Percentiles rank a stretch among this genome's conserved stretches.
Evolutionary conservation across 2,797 vertebrate genomes (phyloP).

Genomic region (Tadarida brasiliensis): DNA sequence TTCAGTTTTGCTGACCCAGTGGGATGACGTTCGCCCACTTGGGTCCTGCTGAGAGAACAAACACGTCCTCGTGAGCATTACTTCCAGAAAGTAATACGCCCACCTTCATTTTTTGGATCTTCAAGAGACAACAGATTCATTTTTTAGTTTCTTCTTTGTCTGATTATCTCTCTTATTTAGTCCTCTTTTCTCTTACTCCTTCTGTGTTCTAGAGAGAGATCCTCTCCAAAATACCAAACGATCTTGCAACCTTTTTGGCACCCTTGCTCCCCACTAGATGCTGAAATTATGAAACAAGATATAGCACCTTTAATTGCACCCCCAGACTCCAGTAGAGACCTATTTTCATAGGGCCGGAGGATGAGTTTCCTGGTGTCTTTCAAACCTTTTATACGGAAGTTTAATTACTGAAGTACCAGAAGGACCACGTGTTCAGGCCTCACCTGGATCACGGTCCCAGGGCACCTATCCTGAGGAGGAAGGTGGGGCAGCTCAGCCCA

Average conservation of each 20-base stretch:
- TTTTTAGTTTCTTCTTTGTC: not conserved
- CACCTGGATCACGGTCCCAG: not conserved
- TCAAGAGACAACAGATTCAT: not conserved
- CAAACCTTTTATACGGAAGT: not conserved
- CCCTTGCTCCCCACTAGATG: not conserved
- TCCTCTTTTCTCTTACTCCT: not conserved
- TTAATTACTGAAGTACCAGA: not conserved
- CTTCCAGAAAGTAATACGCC: not conserved
- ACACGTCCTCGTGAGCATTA: not conserved
- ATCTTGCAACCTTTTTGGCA: not conserved
- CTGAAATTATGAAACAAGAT: constrained; percentile 22
- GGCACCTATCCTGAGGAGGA: not conserved
- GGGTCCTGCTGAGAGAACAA: not conserved
- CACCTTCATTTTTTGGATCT: not conserved
- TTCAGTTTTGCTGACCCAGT: constrained; percentile 11
- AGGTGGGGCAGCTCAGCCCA: not conserved
- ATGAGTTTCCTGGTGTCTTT: not conserved
- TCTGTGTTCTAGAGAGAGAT: not conserved
- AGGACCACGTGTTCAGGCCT: not conserved
- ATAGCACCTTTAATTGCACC: not conserved
- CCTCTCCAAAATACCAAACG: not conserved
- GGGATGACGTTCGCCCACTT: not conserved
- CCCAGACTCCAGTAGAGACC: not conserved
- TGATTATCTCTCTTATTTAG: not conserved
- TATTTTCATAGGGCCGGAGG: not conserved